phyloP scores from a whole-genome alignment of 2,113 vertebrate genomes.

The Tupaia chinensis region DNA sequence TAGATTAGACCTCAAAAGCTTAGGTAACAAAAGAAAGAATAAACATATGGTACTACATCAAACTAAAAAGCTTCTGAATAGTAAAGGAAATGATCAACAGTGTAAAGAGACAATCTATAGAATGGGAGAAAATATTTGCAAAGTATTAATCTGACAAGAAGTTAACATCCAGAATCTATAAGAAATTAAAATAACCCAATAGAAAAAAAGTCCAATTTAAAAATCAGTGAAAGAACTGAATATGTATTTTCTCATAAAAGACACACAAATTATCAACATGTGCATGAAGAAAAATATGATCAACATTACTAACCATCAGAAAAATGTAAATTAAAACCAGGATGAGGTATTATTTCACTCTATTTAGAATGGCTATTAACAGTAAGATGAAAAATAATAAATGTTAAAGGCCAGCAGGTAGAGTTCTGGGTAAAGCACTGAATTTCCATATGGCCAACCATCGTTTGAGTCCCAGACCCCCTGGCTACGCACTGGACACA shows the following conservation, averaged over 20 bases:
- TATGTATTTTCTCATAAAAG: not conserved
- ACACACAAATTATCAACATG: not conserved
- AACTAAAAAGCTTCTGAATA: not conserved
- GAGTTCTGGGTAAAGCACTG: too few relatives aligned
- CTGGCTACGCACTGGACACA: too few relatives aligned
- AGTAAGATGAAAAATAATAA: not conserved
- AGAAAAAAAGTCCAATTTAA: not conserved
- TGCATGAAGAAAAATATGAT: not conserved
- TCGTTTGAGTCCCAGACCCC: too few relatives aligned
- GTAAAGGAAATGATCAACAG: not conserved
- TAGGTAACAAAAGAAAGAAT: not conserved
- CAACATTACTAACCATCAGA: not conserved
- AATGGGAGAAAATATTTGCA: not conserved
- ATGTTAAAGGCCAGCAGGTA: too few relatives aligned
- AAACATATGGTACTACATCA: not conserved
- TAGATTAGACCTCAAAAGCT: not conserved
- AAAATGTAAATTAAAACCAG: not conserved
- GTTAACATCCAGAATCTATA: not conserved
- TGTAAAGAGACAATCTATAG: not conserved
- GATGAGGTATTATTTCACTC: not conserved
- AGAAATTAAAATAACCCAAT: not conserved
- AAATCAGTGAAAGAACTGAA: not conserved
- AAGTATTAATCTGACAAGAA: not conserved
- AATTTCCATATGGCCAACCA: too few relatives aligned
- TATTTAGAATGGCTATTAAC: not conserved